phyloP scores from a whole-genome alignment of 2,113 vertebrate genomes.

The Spermophilus dauricus region DNA sequence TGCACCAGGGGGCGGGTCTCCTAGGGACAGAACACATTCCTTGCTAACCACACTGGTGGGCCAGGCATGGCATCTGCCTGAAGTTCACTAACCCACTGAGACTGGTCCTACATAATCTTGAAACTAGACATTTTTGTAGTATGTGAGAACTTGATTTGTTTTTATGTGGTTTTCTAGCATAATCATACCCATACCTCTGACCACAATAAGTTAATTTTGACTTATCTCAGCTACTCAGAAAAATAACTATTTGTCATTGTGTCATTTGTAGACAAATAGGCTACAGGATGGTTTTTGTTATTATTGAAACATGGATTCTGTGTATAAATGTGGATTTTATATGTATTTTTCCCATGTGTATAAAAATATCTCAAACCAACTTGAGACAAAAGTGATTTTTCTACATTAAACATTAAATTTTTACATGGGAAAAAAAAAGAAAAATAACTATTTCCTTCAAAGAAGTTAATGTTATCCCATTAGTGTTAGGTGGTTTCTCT shows the following conservation, averaged over 20 bases:
- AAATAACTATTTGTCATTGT: neutral
- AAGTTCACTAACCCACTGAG: neutral
- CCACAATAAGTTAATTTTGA: conserved; percentile 41
- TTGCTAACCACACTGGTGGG: neutral
- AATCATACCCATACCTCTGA: conserved; percentile 13
- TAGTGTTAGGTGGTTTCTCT: conserved; percentile 31
- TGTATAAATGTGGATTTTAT: neutral
- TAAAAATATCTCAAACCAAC: conserved; percentile 1
- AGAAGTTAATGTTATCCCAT: conserved; percentile 51
- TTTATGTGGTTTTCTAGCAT: conserved; percentile 52
- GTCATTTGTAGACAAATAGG: conserved; percentile 12
- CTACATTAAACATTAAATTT: conserved; percentile 33
- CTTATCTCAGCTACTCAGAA: conserved; percentile 22
- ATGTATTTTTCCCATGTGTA: neutral
- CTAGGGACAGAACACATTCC: neutral
- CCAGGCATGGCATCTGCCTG: neutral
- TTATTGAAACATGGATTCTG: neutral
- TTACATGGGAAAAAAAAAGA: neutral
- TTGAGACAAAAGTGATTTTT: conserved; percentile 37
- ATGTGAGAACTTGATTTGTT: neutral
- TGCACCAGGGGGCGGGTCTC: neutral
- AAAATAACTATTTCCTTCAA: conserved; percentile 47
- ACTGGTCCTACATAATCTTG: neutral
- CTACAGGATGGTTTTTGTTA: conserved; percentile 24
- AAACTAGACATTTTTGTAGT: neutral